Conservation (phyloP, 1,140 invertebrate genomes). For the Halictus rubicundus region DNA sequence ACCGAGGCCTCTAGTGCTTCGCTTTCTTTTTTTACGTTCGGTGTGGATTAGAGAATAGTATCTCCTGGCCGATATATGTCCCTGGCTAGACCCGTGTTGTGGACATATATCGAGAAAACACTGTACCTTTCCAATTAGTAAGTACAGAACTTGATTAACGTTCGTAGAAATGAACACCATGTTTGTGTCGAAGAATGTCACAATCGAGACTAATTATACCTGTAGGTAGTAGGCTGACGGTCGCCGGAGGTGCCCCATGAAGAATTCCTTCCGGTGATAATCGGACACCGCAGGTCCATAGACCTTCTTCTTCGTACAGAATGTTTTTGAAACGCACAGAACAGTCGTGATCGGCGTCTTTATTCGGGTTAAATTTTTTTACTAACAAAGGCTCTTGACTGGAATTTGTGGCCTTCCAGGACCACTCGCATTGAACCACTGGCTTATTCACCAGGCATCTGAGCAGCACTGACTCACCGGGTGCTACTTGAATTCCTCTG, state of each 20-base stretch:
- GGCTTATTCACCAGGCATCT: conserved; percentile 77
- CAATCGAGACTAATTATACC: conserved; percentile 53
- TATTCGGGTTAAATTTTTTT: conserved; percentile 74
- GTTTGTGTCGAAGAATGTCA: not conserved
- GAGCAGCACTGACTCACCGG: conserved; percentile 76
- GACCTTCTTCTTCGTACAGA: conserved; percentile 76
- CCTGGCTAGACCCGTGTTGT: too few relatives aligned
- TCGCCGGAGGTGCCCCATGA: conserved; percentile 76
- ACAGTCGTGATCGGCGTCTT: conserved; percentile 77
- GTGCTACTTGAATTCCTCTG: conserved; percentile 75
- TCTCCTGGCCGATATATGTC: too few relatives aligned
- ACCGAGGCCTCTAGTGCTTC: too few relatives aligned
- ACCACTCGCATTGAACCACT: conserved; percentile 78
- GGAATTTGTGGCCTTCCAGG: conserved; percentile 74
- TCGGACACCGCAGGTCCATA: conserved; percentile 78
- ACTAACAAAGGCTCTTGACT: conserved; percentile 72
- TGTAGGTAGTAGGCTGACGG: conserved; percentile 74
- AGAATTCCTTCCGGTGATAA: conserved; percentile 71
- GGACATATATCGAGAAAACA: too few relatives aligned
- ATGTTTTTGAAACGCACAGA: conserved; percentile 78
- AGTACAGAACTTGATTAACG: too few relatives aligned
- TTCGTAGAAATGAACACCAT: not conserved
- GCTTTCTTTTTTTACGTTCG: too few relatives aligned
- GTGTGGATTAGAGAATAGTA: too few relatives aligned
- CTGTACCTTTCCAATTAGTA: too few relatives aligned